Conservation (phyloP, 2,888 invertebrate genomes). For the Strigamia maritima region DNA sequence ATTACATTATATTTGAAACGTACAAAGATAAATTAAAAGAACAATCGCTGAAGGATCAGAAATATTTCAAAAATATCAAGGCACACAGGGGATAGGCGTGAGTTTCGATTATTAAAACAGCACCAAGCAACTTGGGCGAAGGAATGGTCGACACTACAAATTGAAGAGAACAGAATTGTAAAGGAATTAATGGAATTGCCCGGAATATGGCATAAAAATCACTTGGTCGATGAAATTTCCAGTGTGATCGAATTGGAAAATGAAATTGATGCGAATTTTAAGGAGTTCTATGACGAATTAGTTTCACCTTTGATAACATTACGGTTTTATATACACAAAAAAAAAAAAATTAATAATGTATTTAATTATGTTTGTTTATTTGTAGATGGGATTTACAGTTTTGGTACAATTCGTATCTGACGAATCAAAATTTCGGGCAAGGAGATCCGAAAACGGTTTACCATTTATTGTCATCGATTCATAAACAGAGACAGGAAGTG, state of each 20-base stretch:
- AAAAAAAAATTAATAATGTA: neutral
- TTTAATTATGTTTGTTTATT: neutral
- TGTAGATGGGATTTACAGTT: slow-evolving; percentile 6
- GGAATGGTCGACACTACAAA: neutral
- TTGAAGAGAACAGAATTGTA: neutral
- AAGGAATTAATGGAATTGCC: neutral
- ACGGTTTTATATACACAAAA: neutral
- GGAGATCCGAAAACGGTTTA: neutral
- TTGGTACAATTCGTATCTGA: neutral
- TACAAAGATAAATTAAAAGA: neutral
- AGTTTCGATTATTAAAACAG: neutral
- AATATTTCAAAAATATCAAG: neutral
- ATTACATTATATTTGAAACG: neutral
- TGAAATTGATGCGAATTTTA: neutral
- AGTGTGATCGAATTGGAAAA: neutral
- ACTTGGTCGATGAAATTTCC: neutral
- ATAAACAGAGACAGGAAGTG: neutral
- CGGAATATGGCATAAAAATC: neutral
- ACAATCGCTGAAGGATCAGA: neutral
- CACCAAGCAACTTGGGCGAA: slow-evolving; percentile 2
- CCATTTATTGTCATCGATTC: neutral
- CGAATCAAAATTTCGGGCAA: neutral
- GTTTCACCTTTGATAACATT: neutral
- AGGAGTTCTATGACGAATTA: neutral
- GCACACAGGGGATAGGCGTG: neutral